Evolutionary conservation across 1,140 invertebrate genomes (phyloP).

Genomic region (Anastrepha obliqua): DNA sequence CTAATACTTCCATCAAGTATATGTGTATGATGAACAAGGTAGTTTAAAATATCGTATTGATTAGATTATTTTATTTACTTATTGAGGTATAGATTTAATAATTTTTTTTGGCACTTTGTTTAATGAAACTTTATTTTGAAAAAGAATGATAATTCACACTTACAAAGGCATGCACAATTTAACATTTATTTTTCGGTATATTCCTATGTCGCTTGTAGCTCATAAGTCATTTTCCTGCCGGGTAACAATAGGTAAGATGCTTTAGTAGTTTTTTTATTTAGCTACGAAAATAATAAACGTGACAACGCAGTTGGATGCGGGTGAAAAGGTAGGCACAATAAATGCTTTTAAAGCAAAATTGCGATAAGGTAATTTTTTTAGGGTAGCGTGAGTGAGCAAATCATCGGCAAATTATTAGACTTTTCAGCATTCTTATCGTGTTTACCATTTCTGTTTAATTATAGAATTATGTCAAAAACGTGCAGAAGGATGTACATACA

Average conservation of each 20-base stretch:
- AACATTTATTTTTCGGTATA: neutral
- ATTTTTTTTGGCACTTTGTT: neutral
- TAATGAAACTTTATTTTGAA: neutral
- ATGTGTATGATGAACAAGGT: too few species aligned
- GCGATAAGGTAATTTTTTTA: conserved; percentile 14
- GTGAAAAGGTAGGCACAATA: conserved; percentile 15
- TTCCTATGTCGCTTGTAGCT: neutral
- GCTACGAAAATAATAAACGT: neutral
- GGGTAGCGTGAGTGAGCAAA: too few species aligned
- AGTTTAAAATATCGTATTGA: too few species aligned
- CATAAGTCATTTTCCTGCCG: neutral
- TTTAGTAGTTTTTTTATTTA: neutral
- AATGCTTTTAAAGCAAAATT: conserved; percentile 22
- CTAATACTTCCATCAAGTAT: too few species aligned
- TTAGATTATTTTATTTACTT: too few species aligned
- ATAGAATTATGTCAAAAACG: too few species aligned
- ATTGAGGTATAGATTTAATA: too few species aligned
- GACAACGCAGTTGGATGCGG: neutral
- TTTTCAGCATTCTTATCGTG: too few species aligned
- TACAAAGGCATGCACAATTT: neutral
- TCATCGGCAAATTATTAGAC: too few species aligned
- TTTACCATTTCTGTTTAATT: too few species aligned
- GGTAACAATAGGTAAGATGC: neutral
- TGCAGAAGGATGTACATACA: too few species aligned
- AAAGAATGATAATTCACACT: neutral